Evolutionary conservation across 1,140 invertebrate genomes (phyloP).

Genomic region (Ceratitis capitata): DNA sequence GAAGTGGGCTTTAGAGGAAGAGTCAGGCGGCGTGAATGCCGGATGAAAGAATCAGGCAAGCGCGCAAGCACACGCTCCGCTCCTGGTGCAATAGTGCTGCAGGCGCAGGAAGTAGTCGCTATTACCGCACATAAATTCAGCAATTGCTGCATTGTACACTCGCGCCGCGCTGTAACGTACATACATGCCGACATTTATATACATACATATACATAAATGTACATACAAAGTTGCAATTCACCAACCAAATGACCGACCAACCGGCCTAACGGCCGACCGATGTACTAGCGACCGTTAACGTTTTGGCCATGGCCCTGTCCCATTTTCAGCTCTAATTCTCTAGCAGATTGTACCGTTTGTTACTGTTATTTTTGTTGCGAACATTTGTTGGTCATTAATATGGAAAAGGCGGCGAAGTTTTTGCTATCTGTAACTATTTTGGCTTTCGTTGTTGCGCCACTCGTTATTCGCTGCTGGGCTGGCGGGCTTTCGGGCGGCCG

Average conservation of each 20-base stretch:
- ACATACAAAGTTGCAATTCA: too few relatives aligned
- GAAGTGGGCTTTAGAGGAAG: not conserved
- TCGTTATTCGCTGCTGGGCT: not conserved
- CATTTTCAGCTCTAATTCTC: not conserved
- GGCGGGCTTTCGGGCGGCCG: not conserved
- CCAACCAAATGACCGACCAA: too few relatives aligned
- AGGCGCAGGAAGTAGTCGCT: constrained; percentile 21
- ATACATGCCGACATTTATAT: not conserved
- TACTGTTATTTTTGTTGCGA: not conserved
- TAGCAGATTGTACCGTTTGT: not conserved
- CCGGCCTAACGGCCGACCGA: not conserved
- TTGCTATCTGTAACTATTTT: not conserved
- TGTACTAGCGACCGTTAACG: not conserved
- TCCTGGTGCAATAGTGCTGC: not conserved
- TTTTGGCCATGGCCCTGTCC: not conserved
- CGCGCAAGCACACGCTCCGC: too few relatives aligned
- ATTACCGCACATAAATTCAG: constrained; percentile 35
- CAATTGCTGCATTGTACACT: not conserved
- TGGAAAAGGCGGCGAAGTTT: not conserved
- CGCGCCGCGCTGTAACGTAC: not conserved
- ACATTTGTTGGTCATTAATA: constrained; percentile 12
- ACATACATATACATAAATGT: not conserved
- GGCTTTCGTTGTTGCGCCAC: not conserved
- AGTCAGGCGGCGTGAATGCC: not conserved
- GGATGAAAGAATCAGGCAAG: not conserved